Percentiles rank a stretch among this genome's conserved stretches.
Conservation (phyloP, 2,797 vertebrate genomes). For the Urophycis tenuis region DNA sequence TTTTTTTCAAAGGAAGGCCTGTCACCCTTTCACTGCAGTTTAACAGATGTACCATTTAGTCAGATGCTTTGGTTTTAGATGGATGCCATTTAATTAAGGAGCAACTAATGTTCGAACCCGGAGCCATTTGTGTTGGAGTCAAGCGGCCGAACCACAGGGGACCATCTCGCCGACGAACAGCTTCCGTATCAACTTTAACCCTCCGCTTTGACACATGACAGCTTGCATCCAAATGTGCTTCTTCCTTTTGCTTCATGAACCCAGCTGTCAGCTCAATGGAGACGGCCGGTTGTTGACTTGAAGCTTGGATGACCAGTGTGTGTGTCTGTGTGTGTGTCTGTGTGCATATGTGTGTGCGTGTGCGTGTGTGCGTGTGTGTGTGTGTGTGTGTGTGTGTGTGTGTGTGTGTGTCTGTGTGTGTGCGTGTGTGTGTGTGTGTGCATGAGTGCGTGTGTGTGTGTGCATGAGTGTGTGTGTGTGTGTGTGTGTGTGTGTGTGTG, state of each 20-base stretch:
- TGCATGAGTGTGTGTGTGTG: no score
- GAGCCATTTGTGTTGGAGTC: not conserved
- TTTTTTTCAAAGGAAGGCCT: not conserved
- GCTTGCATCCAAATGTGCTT: not conserved
- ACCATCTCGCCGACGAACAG: not conserved
- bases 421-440: conserved; percentile 26
- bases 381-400: conserved; percentile 23
- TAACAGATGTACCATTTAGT: not conserved
- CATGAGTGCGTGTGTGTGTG: no score
- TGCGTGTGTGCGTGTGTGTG: conserved; percentile 14
- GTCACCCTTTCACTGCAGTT: not conserved
- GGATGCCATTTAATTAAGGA: not conserved
- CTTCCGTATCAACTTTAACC: not conserved
- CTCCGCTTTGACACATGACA: not conserved
- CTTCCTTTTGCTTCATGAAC: not conserved
- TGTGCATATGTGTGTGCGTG: conserved; percentile 25
- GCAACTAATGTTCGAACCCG: not conserved
- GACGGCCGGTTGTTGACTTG: not conserved
- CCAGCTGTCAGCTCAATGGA: not conserved
- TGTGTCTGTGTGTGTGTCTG: conserved; percentile 13
- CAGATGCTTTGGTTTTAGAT: not conserved
- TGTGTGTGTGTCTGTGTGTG: conserved; percentile 14
- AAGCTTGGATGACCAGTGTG: not conserved
- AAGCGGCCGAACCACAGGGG: not conserved
- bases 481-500: conserved; percentile 14